These are phyloP conservation scores for Melanotaenia duboulayi DNA, from an alignment of 2,113 vertebrate species.

Conservation along the genomic window DNA sequence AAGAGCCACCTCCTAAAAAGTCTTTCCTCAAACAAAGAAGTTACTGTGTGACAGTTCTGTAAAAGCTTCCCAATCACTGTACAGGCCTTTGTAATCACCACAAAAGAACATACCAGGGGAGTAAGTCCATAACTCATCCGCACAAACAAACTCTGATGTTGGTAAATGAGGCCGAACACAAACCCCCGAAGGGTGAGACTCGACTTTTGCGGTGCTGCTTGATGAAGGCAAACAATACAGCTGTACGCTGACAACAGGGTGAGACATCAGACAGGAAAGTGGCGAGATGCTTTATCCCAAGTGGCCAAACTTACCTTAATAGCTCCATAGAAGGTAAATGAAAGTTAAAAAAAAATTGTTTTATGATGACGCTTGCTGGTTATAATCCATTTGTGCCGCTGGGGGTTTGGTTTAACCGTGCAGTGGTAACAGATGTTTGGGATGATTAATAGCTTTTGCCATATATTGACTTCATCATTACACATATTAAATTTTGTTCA, in stretches of 20 bases:
- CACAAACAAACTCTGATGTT: slow-evolving; percentile 83
- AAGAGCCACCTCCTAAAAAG: slow-evolving; percentile 63
- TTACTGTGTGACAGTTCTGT: slow-evolving; percentile 73
- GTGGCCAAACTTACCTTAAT: not conserved
- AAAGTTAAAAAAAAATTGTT: not conserved
- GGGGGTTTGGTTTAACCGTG: slow-evolving; percentile 17
- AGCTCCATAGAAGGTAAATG: slow-evolving; percentile 7
- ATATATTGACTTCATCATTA: slow-evolving; percentile 7
- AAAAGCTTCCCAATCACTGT: slow-evolving; percentile 66
- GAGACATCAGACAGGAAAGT: slow-evolving; percentile 32
- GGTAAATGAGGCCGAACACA: slow-evolving; percentile 80
- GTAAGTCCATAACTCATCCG: slow-evolving; percentile 81
- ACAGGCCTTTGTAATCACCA: slow-evolving; percentile 79
- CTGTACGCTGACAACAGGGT: slow-evolving; percentile 55
- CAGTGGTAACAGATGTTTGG: slow-evolving; percentile 15
- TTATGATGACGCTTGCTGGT: slow-evolving; percentile 8
- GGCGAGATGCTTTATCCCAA: slow-evolving; percentile 2
- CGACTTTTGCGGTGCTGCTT: slow-evolving; percentile 66
- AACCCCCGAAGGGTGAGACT: slow-evolving; percentile 64
- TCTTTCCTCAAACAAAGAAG: slow-evolving; percentile 75
- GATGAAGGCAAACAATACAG: slow-evolving; percentile 73
- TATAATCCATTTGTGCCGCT: slow-evolving; percentile 6
- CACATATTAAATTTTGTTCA: not conserved
- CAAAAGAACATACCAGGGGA: slow-evolving; percentile 80
- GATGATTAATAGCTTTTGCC: slow-evolving; percentile 4